These are phyloP conservation scores for Manis pentadactyla DNA, from an alignment of 2,797 vertebrate genomes.

Conservation along the genomic window DNA sequence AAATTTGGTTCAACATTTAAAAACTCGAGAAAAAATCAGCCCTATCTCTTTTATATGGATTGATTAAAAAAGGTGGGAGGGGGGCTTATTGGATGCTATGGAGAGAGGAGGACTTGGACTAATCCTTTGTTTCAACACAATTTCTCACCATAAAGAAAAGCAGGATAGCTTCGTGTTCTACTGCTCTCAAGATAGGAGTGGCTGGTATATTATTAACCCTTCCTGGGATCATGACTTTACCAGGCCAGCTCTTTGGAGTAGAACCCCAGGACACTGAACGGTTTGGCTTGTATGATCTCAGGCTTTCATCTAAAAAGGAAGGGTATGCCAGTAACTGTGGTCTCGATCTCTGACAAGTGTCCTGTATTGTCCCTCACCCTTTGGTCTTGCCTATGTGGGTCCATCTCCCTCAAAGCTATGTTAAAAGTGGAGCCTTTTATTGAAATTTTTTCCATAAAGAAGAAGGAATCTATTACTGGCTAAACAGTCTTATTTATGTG, in stretches of 20 bases:
- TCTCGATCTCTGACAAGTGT: background rate
- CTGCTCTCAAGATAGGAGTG: background rate
- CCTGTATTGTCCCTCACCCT: background rate
- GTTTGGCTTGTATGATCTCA: background rate
- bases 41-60: background rate
- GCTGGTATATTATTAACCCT: background rate
- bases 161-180: background rate
- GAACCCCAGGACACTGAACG: background rate
- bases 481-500: background rate
- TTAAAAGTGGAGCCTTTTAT: background rate
- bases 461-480: background rate
- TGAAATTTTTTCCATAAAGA: background rate
- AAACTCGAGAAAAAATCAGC: background rate
- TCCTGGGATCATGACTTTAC: background rate
- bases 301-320: background rate
- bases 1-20: constrained; percentile 25
- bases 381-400: background rate
- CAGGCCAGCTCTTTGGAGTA: background rate
- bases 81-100: background rate
- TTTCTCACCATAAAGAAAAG: background rate
- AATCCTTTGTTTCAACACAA: background rate
- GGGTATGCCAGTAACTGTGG: background rate
- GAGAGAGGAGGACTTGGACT: background rate
- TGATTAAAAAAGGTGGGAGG: background rate
- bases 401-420: background rate